These are phyloP conservation scores for Andrena chrysosceles DNA, from an alignment of 2,888 invertebrate species.

Conservation along the genomic window DNA sequence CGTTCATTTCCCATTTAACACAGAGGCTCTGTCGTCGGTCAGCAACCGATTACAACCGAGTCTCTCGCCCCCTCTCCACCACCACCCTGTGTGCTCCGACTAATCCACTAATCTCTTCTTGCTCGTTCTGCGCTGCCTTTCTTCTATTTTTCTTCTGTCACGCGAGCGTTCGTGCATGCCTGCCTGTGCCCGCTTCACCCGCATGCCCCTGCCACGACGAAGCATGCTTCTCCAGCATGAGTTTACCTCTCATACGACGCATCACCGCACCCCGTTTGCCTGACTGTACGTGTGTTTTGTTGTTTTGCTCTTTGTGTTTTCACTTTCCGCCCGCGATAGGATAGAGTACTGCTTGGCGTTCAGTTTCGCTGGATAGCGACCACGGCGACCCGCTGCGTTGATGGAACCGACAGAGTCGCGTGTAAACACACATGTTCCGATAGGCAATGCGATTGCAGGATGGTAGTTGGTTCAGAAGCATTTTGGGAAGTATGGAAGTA, in stretches of 20 bases:
- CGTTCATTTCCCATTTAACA: conserved; percentile 1
- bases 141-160: conserved; percentile 57
- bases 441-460: background rate
- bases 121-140: background rate
- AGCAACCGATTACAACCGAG: conserved; percentile 4
- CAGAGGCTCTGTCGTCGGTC: background rate
- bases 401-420: conserved; percentile 28
- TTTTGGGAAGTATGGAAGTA: too few species aligned
- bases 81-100: conserved; percentile 6
- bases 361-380: background rate
- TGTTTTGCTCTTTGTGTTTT: conserved; percentile 28
- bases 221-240: conserved; percentile 13
- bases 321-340: conserved; percentile 7
- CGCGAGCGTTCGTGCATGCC: conserved; percentile 29
- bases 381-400: conserved; percentile 15
- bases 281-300: conserved; percentile 31
- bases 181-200: conserved; percentile 14
- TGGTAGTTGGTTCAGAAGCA: too few species aligned
- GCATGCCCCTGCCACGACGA: conserved; percentile 6
- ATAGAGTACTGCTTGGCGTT: conserved; percentile 18
- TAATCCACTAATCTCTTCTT: conserved; percentile 69
- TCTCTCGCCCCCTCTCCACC: background rate
- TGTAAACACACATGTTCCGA: background rate
- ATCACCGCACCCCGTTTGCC: conserved; percentile 46
- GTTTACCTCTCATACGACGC: conserved; percentile 44